Conservation (phyloP, 2,888 invertebrate species). For the Mimumesa dahlbomi region DNA sequence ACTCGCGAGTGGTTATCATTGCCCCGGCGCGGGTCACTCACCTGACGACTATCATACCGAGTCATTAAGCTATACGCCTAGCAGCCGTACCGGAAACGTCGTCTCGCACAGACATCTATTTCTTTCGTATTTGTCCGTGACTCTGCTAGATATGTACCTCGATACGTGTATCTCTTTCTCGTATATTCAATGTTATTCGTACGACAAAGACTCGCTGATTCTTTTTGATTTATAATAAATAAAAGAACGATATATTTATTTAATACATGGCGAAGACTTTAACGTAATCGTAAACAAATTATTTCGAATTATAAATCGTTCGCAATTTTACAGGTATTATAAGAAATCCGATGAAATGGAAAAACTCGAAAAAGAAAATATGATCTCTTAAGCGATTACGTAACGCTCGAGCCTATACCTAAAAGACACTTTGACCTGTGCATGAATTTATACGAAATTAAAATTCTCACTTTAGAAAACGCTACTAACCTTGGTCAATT, state of each 20-base stretch:
- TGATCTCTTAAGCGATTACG: no score
- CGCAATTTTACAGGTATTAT: no score
- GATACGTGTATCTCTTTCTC: conserved; percentile 30
- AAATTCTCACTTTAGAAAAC: no score
- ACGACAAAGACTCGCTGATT: not conserved
- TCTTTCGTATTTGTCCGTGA: conserved; percentile 57
- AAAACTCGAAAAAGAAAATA: no score
- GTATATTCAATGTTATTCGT: not conserved
- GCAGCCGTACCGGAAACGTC: conserved; percentile 62
- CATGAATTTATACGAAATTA: not conserved
- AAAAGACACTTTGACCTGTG: no score
- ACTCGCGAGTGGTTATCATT: conserved; percentile 63
- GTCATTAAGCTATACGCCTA: conserved; percentile 66
- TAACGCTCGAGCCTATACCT: no score
- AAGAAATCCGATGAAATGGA: no score
- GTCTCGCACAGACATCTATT: conserved; percentile 46
- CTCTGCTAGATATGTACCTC: conserved; percentile 14
- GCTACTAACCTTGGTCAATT: conserved; percentile 80
- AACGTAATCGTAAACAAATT: no score
- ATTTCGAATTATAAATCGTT: no score
- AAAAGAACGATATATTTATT: no score
- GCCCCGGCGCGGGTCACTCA: conserved; percentile 70
- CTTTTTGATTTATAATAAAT: no score
- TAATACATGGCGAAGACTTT: no score
- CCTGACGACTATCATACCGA: conserved; percentile 69